Evolutionary conservation across 2,888 invertebrate species (phyloP).

Genomic region (Panzeria rudis): DNA sequence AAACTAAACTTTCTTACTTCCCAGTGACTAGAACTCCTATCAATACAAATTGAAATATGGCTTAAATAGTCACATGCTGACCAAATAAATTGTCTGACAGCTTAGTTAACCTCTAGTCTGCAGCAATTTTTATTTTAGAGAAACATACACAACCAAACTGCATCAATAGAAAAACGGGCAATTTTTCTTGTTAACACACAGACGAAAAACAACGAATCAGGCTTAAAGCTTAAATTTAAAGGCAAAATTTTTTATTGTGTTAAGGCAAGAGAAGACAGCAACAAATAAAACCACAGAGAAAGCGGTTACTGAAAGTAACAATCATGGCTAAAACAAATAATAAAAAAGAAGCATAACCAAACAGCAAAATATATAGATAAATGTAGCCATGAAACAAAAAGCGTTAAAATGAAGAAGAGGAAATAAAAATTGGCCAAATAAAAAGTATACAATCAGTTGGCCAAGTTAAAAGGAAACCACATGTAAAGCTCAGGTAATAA

Average conservation of each 20-base stretch:
- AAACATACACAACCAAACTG: not conserved
- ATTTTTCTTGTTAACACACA: slow-evolving; percentile 50
- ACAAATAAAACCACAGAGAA: slow-evolving; percentile 55
- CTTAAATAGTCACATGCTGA: slow-evolving; percentile 59
- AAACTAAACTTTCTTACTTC: not conserved
- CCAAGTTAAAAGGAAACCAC: slow-evolving; percentile 55
- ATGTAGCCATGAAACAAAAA: not conserved
- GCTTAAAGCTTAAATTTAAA: slow-evolving; percentile 45
- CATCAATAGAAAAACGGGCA: not conserved
- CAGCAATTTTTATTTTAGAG: slow-evolving; percentile 5
- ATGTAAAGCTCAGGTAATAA: slow-evolving; percentile 70
- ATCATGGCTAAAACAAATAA: slow-evolving; percentile 42
- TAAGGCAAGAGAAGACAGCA: slow-evolving; percentile 24
- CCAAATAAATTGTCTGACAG: slow-evolving; percentile 69
- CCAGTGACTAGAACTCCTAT: slow-evolving; percentile 16
- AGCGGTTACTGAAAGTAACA: slow-evolving; percentile 51
- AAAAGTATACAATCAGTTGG: slow-evolving; percentile 28
- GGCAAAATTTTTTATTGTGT: slow-evolving; percentile 4
- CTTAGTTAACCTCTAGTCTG: slow-evolving; percentile 68
- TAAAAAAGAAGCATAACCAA: not conserved
- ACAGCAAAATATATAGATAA: not conserved
- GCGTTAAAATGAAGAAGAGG: not conserved
- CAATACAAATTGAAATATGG: slow-evolving; percentile 69
- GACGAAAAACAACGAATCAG: not conserved
- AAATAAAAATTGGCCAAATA: slow-evolving; percentile 6